Conservation (phyloP, 2,888 invertebrate genomes). For the Merodon equestris region DNA sequence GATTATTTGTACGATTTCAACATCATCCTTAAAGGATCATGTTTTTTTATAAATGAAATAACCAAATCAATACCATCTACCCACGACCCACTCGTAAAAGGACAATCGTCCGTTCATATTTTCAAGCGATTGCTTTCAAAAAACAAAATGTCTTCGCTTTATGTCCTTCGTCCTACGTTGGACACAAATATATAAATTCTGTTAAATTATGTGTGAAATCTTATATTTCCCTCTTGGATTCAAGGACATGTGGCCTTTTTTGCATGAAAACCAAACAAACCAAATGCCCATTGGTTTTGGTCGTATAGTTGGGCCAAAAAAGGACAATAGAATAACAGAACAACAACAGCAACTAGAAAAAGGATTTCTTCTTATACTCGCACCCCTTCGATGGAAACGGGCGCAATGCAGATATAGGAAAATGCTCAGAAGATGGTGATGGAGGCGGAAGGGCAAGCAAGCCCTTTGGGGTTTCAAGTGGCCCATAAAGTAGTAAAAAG, state of each 20-base stretch:
- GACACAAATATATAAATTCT: constrained; percentile 56
- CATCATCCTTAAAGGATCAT: constrained; percentile 63
- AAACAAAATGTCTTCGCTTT: not conserved
- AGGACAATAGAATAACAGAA: constrained; percentile 37
- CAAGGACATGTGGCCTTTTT: constrained; percentile 61
- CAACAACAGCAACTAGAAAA: constrained; percentile 14
- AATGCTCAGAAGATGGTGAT: no score
- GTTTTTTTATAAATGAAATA: constrained; percentile 43
- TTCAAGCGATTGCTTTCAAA: constrained; percentile 50
- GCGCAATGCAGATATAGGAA: no score
- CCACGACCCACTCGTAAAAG: constrained; percentile 14
- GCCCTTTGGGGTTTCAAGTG: constrained; percentile 56
- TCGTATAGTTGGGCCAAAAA: constrained; percentile 23
- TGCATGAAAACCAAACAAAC: constrained; percentile 56
- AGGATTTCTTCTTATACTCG: constrained; percentile 9
- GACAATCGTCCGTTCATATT: constrained; percentile 13
- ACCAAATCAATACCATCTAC: constrained; percentile 48
- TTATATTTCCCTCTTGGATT: constrained; percentile 63
- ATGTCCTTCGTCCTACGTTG: constrained; percentile 32
- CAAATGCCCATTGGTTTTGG: constrained; percentile 12
- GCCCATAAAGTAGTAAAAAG: constrained; percentile 58
- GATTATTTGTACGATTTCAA: constrained; percentile 61
- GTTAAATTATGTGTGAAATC: constrained; percentile 68
- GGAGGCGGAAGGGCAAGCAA: no score
- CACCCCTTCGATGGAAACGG: no score